Percentiles rank a stretch among this genome's conserved stretches.
phyloP scores from a whole-genome alignment of 2,797 vertebrate species.

The Coendou prehensilis region DNA sequence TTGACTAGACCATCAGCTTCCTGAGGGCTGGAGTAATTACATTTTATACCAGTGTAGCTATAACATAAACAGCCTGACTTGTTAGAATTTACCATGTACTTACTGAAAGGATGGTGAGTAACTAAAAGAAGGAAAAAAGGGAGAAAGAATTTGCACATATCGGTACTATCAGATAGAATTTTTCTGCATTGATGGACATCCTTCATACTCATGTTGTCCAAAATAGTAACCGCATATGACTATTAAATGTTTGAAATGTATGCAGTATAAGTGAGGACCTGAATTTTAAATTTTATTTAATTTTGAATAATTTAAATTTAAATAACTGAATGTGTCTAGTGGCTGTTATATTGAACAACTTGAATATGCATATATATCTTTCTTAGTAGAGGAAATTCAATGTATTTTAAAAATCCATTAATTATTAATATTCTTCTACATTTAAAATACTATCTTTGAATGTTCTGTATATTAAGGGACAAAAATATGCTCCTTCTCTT shows the following conservation, averaged over 20 bases:
- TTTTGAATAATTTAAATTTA: slow-evolving; percentile 25
- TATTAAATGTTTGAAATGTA: neutral
- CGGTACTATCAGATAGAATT: neutral
- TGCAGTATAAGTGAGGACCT: neutral
- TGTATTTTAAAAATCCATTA: neutral
- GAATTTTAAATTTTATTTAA: slow-evolving; percentile 13
- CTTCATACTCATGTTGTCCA: neutral
- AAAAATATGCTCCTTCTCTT: neutral
- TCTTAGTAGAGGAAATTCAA: slow-evolving; percentile 43
- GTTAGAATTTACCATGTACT: neutral
- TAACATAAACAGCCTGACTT: neutral
- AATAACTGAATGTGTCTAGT: slow-evolving; percentile 35
- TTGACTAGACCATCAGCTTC: neutral
- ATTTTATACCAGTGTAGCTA: neutral
- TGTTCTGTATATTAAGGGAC: slow-evolving; percentile 5
- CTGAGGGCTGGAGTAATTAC: neutral
- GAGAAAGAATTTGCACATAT: neutral
- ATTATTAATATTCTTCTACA: neutral
- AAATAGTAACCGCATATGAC: neutral
- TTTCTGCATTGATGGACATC: neutral
- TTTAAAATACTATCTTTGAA: slow-evolving; percentile 33
- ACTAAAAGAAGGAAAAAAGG: no score
- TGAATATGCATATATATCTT: neutral
- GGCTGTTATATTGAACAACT: slow-evolving; percentile 15
- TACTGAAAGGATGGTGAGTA: slow-evolving; percentile 3